Conservation (phyloP, 2,888 invertebrate species). For the Baccha elongata region DNA sequence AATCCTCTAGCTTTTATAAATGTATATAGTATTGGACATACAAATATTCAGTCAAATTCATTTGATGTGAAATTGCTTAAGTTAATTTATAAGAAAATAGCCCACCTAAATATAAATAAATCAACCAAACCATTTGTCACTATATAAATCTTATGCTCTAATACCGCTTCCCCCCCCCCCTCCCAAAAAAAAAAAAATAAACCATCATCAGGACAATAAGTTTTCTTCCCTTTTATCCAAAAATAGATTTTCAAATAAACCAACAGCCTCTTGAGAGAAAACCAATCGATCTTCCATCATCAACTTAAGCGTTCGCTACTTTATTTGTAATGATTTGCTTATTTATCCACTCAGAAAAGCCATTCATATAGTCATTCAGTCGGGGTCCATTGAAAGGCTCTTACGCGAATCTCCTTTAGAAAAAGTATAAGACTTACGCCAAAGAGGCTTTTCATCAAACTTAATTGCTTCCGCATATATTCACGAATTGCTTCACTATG, state of each 20-base stretch:
- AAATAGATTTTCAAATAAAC: conserved; percentile 34
- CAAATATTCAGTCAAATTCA: not conserved
- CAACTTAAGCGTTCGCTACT: conserved; percentile 36
- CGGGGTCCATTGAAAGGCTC: conserved; percentile 18
- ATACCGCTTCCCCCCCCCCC: not conserved
- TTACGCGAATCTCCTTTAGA: conserved; percentile 17
- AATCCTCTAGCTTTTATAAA: not conserved
- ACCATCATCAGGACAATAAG: not conserved
- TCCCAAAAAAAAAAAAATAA: conserved; percentile 3
- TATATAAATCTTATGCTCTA: not conserved
- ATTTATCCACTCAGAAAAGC: conserved; percentile 36
- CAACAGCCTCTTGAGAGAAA: conserved; percentile 18
- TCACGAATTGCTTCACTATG: conserved; percentile 44
- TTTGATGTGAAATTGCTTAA: not conserved
- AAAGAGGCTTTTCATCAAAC: conserved; percentile 60
- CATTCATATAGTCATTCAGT: conserved; percentile 25
- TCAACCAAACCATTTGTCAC: conserved; percentile 26
- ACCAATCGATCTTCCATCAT: conserved; percentile 27
- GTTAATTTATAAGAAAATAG: not conserved
- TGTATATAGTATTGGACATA: too few relatives aligned
- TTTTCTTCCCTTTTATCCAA: conserved; percentile 1
- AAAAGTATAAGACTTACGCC: conserved; percentile 21
- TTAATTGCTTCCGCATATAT: conserved; percentile 68
- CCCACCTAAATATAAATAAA: conserved; percentile 17
- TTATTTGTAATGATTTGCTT: conserved; percentile 51